Conservation (phyloP, 2,888 invertebrate species). For the Camponotus fellah region DNA sequence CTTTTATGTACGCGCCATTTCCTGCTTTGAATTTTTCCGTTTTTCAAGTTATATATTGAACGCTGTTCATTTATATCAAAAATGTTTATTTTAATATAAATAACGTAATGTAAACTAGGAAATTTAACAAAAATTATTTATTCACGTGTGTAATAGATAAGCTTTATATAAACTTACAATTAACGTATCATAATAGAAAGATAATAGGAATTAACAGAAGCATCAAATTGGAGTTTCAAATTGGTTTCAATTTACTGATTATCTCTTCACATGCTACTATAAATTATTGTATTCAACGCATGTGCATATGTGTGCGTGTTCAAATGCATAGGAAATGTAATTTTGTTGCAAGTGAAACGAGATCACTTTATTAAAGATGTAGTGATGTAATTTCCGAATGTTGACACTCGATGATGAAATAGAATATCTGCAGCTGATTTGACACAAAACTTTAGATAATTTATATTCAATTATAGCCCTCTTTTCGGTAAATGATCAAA, state of each 20-base stretch:
- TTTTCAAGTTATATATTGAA: constrained; percentile 29
- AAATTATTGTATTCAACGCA: not conserved
- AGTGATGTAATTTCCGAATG: constrained; percentile 9
- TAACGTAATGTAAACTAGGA: constrained; percentile 19
- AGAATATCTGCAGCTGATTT: constrained; percentile 53
- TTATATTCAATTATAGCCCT: constrained; percentile 62
- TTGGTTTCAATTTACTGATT: constrained; percentile 19
- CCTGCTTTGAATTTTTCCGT: constrained; percentile 22
- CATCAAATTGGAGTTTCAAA: not conserved
- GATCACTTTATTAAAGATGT: constrained; percentile 23
- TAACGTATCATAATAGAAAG: constrained; percentile 11
- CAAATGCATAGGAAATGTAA: not conserved
- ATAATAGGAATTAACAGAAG: not conserved
- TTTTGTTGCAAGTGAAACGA: constrained; percentile 26
- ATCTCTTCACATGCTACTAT: constrained; percentile 1
- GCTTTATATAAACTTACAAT: not conserved
- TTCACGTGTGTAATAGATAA: constrained; percentile 13
- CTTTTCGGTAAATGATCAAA: constrained; percentile 39
- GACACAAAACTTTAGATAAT: constrained; percentile 63
- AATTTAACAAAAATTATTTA: constrained; percentile 32
- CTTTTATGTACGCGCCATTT: constrained; percentile 52
- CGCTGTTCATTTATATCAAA: constrained; percentile 17
- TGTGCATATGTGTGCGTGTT: not conserved
- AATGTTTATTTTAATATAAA: constrained; percentile 49
- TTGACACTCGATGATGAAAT: constrained; percentile 17